Evolutionary conservation across 2,888 invertebrate genomes (phyloP).

Genomic region (Drosophila greeni): DNA sequence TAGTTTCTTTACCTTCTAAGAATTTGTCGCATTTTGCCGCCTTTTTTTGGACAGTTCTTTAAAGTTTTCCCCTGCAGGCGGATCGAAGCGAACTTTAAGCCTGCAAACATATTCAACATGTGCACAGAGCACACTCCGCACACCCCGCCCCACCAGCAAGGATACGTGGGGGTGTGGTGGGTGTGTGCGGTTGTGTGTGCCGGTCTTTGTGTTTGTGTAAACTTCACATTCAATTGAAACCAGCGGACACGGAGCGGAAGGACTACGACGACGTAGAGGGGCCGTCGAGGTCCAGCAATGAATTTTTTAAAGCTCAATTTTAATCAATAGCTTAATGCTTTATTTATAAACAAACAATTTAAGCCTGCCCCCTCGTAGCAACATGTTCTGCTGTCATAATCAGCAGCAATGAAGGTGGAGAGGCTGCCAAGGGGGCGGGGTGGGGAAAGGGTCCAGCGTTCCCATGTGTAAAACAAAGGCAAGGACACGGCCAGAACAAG

Average conservation of each 20-base stretch:
- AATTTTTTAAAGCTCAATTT: conserved; percentile 66
- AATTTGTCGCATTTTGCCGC: not conserved
- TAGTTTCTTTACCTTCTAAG: not conserved
- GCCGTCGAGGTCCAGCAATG: conserved; percentile 38
- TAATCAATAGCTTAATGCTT: conserved; percentile 64
- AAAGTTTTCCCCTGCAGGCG: conserved; percentile 7
- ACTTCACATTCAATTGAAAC: conserved; percentile 53
- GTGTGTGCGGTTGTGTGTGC: conserved; percentile 1
- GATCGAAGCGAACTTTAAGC: conserved; percentile 10
- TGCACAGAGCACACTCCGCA: conserved; percentile 35
- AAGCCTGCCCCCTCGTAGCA: conserved; percentile 30
- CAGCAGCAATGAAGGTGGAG: conserved; percentile 50
- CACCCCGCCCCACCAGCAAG: conserved; percentile 15
- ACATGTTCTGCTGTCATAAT: conserved; percentile 60
- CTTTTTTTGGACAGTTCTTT: not conserved
- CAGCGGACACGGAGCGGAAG: conserved; percentile 17
- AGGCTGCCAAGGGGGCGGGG: conserved; percentile 1
- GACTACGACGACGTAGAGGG: not conserved
- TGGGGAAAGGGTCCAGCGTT: conserved; percentile 18
- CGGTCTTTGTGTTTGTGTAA: conserved; percentile 28
- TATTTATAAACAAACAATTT: conserved; percentile 68
- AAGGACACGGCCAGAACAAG: conserved; percentile 20
- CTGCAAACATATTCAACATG: conserved; percentile 45
- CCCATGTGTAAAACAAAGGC: conserved; percentile 53
- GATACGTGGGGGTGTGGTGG: conserved; percentile 3